phyloP scores from a whole-genome alignment of 1,140 invertebrate genomes.

The Rhyzopertha dominica region DNA sequence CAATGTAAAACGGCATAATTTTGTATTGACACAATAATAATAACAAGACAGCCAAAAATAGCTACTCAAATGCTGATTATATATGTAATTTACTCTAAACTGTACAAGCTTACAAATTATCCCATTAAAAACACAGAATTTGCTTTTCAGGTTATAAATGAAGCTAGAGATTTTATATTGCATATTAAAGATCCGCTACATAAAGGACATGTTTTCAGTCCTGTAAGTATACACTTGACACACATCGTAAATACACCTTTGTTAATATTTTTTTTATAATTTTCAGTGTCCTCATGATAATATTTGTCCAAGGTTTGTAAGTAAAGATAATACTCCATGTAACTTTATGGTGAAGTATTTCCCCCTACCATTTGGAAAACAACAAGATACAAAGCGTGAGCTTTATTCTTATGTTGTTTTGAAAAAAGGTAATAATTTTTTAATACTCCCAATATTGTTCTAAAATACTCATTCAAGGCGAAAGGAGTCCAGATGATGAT shows the following conservation, averaged over 20 bases:
- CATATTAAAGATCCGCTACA: constrained; percentile 43
- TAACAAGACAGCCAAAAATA: too few species aligned
- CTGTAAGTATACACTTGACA: constrained; percentile 52
- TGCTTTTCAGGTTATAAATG: constrained; percentile 60
- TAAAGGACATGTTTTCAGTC: constrained; percentile 65
- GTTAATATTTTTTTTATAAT: constrained; percentile 24
- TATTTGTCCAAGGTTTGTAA: constrained; percentile 61
- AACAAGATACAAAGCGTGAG: constrained; percentile 48
- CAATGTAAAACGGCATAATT: too few species aligned
- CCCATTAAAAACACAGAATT: too few species aligned
- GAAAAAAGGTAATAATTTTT: constrained; percentile 59
- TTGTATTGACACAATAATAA: too few species aligned
- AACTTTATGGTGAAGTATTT: constrained; percentile 67
- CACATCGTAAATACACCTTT: constrained; percentile 10
- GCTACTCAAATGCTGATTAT: too few species aligned
- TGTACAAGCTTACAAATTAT: constrained; percentile 17
- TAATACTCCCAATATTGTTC: constrained; percentile 10
- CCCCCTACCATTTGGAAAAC: constrained; percentile 49
- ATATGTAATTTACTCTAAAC: constrained; percentile 12
- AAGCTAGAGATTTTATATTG: constrained; percentile 69
- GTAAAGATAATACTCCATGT: constrained; percentile 63
- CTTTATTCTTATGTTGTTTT: constrained; percentile 68
- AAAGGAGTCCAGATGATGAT: constrained; percentile 45
- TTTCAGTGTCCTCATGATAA: constrained; percentile 82
- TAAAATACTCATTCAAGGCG: constrained; percentile 35